Base-by-base conservation (phyloP, 2,888 invertebrate species). In the Molorchus minor region DNA sequence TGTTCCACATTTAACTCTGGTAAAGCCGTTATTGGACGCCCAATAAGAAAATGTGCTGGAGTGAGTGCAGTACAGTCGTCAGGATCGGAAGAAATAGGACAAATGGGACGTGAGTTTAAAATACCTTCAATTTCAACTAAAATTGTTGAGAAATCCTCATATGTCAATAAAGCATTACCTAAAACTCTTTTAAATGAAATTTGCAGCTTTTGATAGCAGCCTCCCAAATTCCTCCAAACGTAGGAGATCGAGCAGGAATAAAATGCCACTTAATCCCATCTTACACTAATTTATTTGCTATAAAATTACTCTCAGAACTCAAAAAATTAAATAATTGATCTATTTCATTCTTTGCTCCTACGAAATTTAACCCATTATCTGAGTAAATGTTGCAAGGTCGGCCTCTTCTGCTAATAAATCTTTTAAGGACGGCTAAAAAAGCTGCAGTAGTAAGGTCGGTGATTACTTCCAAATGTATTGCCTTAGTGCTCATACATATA, bases 191-290 rank as follows among this genome's bases (percentile, higher is more conserved):
- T 36, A 36, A 36, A 25, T 25, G 10, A 36, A 12, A 13, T 36
- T 36, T 36, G 7, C 36, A 36, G 13, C 36, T 8, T 44, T 60
- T 59, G 13, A 58, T 58, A 3, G 56, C 67, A 2, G 61, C 46
- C 38, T 70, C 60, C 65, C 67, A 67, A 8, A 70, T 30, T 3
- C 68, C 67, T 10, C 70, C 66, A 49, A 65, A 61, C 40, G 68
- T 60, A 7, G 71, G 69, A 13, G 61, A 51, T 3, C 58, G 30
- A 1, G 65, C 44, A 4, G 71, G 68, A 10, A 68, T 66, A 43
- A 72, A 69, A 33, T 68, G 41, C 73, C 70, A 71, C 8, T 2
- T 7, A 15, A 17, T 17, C 10, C 17, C 17, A 16, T 60, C 56
- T 4, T 61, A 36, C 2, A 51, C 25, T 8, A 56, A 59, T 38